Evolutionary conservation across 2,888 invertebrate species (phyloP), one percentile per base, ranked within the genome.

Genomic region (Acanthosepion esculentum): DNA sequence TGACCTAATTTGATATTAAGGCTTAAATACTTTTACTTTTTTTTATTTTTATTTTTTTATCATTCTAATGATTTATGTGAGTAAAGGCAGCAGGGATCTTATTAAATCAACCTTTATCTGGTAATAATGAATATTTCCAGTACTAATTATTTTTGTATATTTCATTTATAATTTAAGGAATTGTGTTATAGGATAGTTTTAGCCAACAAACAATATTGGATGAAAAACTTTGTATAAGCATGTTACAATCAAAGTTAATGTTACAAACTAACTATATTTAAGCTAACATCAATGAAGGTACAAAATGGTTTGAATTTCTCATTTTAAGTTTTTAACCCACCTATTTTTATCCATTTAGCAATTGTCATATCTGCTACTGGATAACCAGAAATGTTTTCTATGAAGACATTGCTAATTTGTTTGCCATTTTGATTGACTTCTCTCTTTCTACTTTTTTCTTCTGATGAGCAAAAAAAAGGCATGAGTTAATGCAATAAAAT

Each of bases 331-430:
- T 33, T 78, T n/a, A n/a, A n/a, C 78, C n/a, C n/a, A n/a, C n/a
- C 78, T 78, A 78, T 12, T n/a, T 78, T 78, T 1, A n/a, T 78
- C n/a, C 78, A 10, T 29, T 78, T 78, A 15, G 18, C 33, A 78
- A n/a, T 78, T 78, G 78, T 78, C 12, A 15, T 33, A 78, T 78
- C 78, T 33, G 78, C 78, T 33, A n/a, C n/a, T n/a, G n/a, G 78
- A 78, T 78, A 15, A 78, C 78, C 4, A 78, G 78, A 78, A 78
- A 78, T 78, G n/a, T 78, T 78, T 78, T 78, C 78, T 78, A 78
- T 78, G n/a, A 78, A 78, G 78, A 33, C 78, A 78, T 78, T 78
- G n/a, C n/a, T 78, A 78, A 78, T 78, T 78, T 78, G 78, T 78
- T 33, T 78, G n/a, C 78, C n/a, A n/a, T 78, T 78, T n/a, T 78